These are phyloP conservation scores for Leuctra nigra DNA, from an alignment of 2,888 invertebrate genomes.

Conservation along the genomic window DNA sequence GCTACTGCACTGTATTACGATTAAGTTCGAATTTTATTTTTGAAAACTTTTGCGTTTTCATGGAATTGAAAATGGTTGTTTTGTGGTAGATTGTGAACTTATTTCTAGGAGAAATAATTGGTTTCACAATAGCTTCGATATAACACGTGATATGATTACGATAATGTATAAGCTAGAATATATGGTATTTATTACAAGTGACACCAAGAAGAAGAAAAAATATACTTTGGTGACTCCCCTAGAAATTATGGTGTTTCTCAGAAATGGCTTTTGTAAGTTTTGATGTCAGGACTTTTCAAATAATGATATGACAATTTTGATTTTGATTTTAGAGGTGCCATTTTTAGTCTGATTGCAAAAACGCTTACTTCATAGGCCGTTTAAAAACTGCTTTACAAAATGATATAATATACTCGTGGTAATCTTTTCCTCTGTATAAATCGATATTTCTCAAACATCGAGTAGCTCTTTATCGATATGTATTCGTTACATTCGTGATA, in stretches of 20 bases:
- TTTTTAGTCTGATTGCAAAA: slow-evolving; percentile 7
- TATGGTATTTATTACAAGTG: not conserved
- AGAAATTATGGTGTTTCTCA: not conserved
- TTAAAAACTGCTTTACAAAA: not conserved
- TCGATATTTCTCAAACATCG: too few species aligned
- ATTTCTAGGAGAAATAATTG: too few species aligned
- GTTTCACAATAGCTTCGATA: too few species aligned
- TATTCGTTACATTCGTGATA: slow-evolving; percentile 1
- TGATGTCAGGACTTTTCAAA: not conserved
- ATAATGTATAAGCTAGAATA: not conserved
- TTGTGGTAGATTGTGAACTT: too few species aligned
- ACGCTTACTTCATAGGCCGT: slow-evolving; percentile 9
- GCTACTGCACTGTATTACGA: too few species aligned
- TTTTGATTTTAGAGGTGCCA: too few species aligned
- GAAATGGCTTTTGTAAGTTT: not conserved
- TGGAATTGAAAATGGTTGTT: too few species aligned
- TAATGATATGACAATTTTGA: not conserved
- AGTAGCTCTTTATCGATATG: slow-evolving; percentile 3
- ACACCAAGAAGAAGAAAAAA: not conserved
- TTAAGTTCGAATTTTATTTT: too few species aligned
- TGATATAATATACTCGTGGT: not conserved
- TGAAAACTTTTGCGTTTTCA: too few species aligned
- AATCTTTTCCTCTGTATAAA: not conserved
- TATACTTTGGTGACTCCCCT: not conserved
- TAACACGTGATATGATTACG: slow-evolving; percentile 4